These are phyloP conservation scores for Aplysia californica DNA, from an alignment of 1,140 invertebrate genomes.

Conservation along the genomic window DNA sequence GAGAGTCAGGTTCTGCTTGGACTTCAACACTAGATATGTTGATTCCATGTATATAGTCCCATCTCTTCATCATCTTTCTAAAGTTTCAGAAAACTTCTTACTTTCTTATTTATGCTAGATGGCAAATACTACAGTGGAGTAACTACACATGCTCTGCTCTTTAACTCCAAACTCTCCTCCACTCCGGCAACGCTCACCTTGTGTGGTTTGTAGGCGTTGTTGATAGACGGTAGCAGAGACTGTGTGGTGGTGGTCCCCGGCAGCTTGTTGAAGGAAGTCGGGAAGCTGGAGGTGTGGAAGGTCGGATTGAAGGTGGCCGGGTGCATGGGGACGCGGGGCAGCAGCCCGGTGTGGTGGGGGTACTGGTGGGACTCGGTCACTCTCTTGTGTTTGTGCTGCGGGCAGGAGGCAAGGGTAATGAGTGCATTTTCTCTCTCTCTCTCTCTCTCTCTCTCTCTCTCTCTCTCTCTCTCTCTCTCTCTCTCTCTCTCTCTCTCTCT, in stretches of 20 bases:
- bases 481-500: too few species aligned
- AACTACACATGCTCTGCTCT: too few species aligned
- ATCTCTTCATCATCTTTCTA: too few species aligned
- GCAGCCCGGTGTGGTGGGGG: conserved; percentile 50
- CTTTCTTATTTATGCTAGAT: too few species aligned
- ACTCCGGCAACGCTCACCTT: conserved; percentile 53
- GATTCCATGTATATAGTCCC: too few species aligned
- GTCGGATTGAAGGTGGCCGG: conserved; percentile 51
- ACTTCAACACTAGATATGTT: too few species aligned
- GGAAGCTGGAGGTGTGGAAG: conserved; percentile 52
- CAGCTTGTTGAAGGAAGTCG: conserved; percentile 40
- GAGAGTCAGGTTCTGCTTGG: neutral
- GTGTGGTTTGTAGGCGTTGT: conserved; percentile 53
- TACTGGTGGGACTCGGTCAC: conserved; percentile 35
- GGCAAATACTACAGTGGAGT: too few species aligned
- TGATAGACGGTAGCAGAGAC: conserved; percentile 54
- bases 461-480: too few species aligned
- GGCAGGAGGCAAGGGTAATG: neutral
- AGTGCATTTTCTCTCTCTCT: too few species aligned
- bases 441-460: too few species aligned
- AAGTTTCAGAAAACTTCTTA: too few species aligned
- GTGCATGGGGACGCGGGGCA: conserved; percentile 56
- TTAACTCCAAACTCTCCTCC: too few species aligned
- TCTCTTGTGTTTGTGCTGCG: conserved; percentile 33
- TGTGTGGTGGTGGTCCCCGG: conserved; percentile 13